Evolutionary conservation across 2,113 vertebrate genomes (phyloP).

Genomic region (Sebastes fasciatus): DNA sequence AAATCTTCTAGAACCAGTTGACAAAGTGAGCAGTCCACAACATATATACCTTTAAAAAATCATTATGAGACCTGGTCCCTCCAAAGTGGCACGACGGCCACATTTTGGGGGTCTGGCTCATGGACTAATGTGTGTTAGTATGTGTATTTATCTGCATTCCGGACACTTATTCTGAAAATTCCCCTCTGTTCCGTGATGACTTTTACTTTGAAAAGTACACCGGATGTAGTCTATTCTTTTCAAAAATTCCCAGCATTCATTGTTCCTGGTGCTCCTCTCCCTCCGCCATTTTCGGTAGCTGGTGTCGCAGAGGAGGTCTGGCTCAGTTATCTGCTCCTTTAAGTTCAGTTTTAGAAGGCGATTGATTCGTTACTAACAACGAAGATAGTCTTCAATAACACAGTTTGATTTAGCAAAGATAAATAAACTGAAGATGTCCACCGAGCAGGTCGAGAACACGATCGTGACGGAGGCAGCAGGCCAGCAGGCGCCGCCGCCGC

Average conservation of each 20-base stretch:
- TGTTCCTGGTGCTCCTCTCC: neutral
- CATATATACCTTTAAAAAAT: no score
- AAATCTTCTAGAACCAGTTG: no score
- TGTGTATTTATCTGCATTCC: neutral
- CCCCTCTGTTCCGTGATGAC: rapidly evolving
- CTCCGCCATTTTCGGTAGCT: constrained; percentile 69
- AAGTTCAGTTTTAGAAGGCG: neutral
- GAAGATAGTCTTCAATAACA: no score
- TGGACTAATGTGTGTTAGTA: neutral
- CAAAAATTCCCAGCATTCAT: constrained; percentile 16
- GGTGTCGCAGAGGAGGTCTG: neutral
- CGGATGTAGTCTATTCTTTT: constrained; percentile 20
- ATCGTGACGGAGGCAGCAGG: constrained; percentile 57
- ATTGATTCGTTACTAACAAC: neutral
- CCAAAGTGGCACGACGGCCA: no score
- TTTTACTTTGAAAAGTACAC: constrained; percentile 27
- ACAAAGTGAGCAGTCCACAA: no score
- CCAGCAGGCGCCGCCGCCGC: constrained; percentile 21
- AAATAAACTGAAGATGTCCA: constrained; percentile 75
- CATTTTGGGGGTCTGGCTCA: no score
- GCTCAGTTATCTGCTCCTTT: no score
- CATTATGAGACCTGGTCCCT: no score
- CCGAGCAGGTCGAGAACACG: constrained; percentile 69
- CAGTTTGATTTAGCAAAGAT: neutral
- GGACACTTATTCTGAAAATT: constrained; percentile 43